Percentiles rank a stretch among this genome's conserved stretches.
Conservation (phyloP, 2,797 vertebrate genomes). For the Zenarchopterus dispar region DNA sequence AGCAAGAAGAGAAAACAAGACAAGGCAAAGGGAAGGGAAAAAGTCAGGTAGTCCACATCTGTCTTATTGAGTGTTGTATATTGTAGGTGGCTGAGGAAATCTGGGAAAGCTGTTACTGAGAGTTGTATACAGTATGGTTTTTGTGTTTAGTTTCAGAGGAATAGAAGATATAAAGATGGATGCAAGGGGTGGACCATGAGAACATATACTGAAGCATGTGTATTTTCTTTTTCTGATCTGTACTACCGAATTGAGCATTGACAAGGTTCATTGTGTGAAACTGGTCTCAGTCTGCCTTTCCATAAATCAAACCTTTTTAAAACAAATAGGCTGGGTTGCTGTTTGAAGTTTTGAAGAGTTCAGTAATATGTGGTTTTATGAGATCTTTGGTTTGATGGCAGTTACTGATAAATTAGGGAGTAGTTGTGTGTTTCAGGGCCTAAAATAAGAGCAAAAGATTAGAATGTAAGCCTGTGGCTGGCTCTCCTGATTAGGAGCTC, state of each 20-base stretch:
- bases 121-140: conserved; percentile 40
- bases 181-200: conserved; percentile 1
- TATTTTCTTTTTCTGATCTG: conserved; percentile 29
- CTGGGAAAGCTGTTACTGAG: conserved; percentile 27
- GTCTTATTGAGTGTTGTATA: conserved; percentile 15
- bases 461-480: conserved; percentile 1
- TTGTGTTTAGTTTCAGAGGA: conserved; percentile 46
- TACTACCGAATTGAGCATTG: conserved; percentile 13
- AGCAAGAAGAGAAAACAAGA: conserved; percentile 12
- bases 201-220: conserved; percentile 19
- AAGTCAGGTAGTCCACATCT: conserved; percentile 1
- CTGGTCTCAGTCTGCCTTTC: conserved; percentile 4
- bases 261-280: conserved; percentile 19
- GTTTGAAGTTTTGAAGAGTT: neutral
- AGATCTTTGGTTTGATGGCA: neutral
- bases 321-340: neutral
- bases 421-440: conserved; percentile 13
- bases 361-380: neutral
- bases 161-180: conserved; percentile 16
- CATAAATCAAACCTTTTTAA: neutral
- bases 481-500: conserved; percentile 37
- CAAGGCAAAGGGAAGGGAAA: neutral
- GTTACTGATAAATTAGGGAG: conserved; percentile 5
- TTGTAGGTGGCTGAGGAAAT: conserved; percentile 28
- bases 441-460: conserved; percentile 38